phyloP scores from a whole-genome alignment of 2,888 invertebrate species.

The Leptinotarsa haldemani region DNA sequence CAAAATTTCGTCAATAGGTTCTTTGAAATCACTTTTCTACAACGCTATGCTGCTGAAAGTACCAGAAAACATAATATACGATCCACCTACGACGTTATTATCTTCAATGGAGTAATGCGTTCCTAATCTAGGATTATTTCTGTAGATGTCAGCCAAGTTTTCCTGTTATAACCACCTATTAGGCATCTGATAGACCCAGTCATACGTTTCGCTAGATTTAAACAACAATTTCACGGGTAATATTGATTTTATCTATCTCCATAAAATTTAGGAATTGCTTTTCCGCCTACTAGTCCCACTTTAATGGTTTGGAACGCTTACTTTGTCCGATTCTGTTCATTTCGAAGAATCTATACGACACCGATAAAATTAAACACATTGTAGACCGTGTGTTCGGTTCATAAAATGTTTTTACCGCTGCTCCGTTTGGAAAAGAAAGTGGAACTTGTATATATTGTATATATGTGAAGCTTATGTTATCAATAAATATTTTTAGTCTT shows the following conservation, averaged over 20 bases:
- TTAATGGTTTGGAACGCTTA: slow-evolving; percentile 15
- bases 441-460: slow-evolving; percentile 35
- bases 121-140: not conserved
- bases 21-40: not conserved
- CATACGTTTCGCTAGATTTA: slow-evolving; percentile 9
- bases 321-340: slow-evolving; percentile 10
- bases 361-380: slow-evolving; percentile 15
- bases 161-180: not conserved
- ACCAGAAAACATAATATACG: too few species aligned
- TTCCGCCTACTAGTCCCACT: slow-evolving; percentile 9
- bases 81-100: too few species aligned
- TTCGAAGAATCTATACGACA: slow-evolving; percentile 13
- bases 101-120: too few species aligned
- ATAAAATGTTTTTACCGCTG: slow-evolving; percentile 10
- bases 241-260: slow-evolving; percentile 6
- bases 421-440: slow-evolving; percentile 18
- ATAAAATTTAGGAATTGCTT: slow-evolving; percentile 17
- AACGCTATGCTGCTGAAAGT: not conserved
- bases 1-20: not conserved
- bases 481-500: slow-evolving; percentile 30
- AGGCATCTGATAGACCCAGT: not conserved
- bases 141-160: not conserved
- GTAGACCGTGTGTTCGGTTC: not conserved
- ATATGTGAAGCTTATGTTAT: slow-evolving; percentile 32
- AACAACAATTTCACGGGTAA: slow-evolving; percentile 3